Base-by-base conservation (phyloP, 2,888 invertebrate genomes). In the Ceraclea dissimilis region DNA sequence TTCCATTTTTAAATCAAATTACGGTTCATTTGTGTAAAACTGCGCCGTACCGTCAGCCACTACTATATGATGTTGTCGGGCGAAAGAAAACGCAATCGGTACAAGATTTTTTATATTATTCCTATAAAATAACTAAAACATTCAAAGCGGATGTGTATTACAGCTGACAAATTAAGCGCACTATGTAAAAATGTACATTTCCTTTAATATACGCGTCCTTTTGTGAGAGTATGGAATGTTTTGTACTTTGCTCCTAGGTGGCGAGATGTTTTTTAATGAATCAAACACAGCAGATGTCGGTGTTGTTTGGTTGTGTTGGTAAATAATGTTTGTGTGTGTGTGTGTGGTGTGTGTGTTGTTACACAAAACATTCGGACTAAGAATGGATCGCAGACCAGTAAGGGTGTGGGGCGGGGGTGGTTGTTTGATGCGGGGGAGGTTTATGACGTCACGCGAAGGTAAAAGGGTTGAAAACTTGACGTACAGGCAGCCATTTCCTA, bases 391-490 rank as follows among this genome's bases (percentile, higher is more conserved):
- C 62, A 53, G 61, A 57, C 43, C 60, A 51, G 31, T 61, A 60
- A 19, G 60, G 47, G 49, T 55, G 58, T 49, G 59, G 58, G 55
- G 62, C 62, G 64, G 62, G 59, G 60, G 64, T 63, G 62, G 64
- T 64, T 60, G 48, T 56, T n/a, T 34, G 49, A 13, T 52, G 49
- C 59, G 57, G 67, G 62, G 64, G 62, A 63, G 62, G 64, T 65
- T 66, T 67, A 70, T 65, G 69, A 71, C 69, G 65, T 67, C 68
- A 68, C 70, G 39, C 39, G 39, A 39, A 39, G 39, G 39, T 70
- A 68, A 68, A 68, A 68, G 66, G 68, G 39, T 16, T 63, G 66
- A 67, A 64, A 65, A 66, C 68, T 65, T 65, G 70, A 69, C 71
- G 70, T 69, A 68, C 67, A 69, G 65, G 64, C 20, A 21, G 47